Evolutionary conservation across 2,113 vertebrate species (phyloP).

Genomic region (Gobiocypris rarus): DNA sequence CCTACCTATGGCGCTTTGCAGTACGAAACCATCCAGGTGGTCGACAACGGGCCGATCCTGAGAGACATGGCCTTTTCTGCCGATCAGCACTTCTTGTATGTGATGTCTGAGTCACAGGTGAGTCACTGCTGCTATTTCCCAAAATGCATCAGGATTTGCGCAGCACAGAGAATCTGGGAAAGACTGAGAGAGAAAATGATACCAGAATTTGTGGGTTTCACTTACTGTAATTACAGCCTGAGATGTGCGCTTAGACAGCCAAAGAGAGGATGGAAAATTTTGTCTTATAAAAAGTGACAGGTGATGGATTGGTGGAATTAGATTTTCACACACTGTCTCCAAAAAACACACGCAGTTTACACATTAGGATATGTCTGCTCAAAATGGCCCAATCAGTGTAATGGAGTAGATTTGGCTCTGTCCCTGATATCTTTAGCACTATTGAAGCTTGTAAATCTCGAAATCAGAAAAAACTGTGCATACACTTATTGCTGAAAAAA

Average conservation of each 20-base stretch:
- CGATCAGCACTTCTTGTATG: constrained; percentile 90
- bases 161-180: not conserved
- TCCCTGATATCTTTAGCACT: constrained; percentile 16
- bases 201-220: constrained; percentile 9
- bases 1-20: constrained; percentile 83
- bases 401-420: constrained; percentile 37
- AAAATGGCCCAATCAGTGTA: constrained; percentile 45
- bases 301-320: constrained; percentile 45
- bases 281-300: constrained; percentile 31
- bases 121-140: constrained; percentile 58
- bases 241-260: not conserved
- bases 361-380: constrained; percentile 24
- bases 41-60: constrained; percentile 86
- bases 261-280: not conserved
- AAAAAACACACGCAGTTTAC: constrained; percentile 43
- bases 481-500: constrained; percentile 28
- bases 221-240: constrained; percentile 6
- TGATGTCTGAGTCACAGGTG: constrained; percentile 98
- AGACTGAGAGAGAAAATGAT: not conserved
- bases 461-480: not conserved
- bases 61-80: constrained; percentile 95
- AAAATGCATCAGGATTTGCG: not conserved
- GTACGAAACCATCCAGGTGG: constrained; percentile 93
- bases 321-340: constrained; percentile 21
- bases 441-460: constrained; percentile 43